A percentile compares a stretch with the other conserved stretches of the same genome.
Conservation (phyloP, 2,113 vertebrate genomes). For the Anolis sagrei region DNA sequence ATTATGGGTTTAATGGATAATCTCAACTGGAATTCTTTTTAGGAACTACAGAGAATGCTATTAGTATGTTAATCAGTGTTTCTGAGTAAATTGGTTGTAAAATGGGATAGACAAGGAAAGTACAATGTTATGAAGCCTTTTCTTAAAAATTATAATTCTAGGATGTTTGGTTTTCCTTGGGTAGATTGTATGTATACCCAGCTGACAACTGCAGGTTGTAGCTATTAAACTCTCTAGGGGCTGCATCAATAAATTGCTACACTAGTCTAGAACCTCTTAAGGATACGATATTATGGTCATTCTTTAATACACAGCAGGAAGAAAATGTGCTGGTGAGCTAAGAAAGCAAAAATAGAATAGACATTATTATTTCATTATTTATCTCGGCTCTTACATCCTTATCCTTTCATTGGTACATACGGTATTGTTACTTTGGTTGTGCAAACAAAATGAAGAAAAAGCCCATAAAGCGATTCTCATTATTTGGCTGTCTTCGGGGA, state of each 20-base stretch:
- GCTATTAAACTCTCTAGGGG: neutral
- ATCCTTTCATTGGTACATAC: neutral
- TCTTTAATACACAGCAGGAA: constrained; percentile 8
- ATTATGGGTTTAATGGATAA: constrained; percentile 66
- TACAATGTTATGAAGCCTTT: constrained; percentile 55
- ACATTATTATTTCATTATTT: neutral
- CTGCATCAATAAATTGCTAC: neutral
- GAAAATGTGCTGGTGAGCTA: constrained; percentile 2
- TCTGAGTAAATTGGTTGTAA: constrained; percentile 64
- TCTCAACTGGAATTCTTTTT: constrained; percentile 67
- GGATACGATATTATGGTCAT: neutral
- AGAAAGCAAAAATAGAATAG: constrained; percentile 12
- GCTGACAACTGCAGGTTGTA: constrained; percentile 41
- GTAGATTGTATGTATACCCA: constrained; percentile 35
- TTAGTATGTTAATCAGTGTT: constrained; percentile 73
- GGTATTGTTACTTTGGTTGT: constrained; percentile 1
- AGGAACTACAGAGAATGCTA: constrained; percentile 60
- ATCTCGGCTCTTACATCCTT: neutral
- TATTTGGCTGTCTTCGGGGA: constrained; percentile 1
- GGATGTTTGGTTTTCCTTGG: constrained; percentile 28
- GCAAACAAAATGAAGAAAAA: neutral
- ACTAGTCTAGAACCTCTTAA: fast-evolving
- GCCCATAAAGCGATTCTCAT: neutral
- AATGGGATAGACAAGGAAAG: constrained; percentile 56
- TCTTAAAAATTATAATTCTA: constrained; percentile 16